Percentiles rank a stretch among this genome's conserved stretches.
Conservation (phyloP, 2,888 invertebrate genomes). For the Stenotaenia linearis region DNA sequence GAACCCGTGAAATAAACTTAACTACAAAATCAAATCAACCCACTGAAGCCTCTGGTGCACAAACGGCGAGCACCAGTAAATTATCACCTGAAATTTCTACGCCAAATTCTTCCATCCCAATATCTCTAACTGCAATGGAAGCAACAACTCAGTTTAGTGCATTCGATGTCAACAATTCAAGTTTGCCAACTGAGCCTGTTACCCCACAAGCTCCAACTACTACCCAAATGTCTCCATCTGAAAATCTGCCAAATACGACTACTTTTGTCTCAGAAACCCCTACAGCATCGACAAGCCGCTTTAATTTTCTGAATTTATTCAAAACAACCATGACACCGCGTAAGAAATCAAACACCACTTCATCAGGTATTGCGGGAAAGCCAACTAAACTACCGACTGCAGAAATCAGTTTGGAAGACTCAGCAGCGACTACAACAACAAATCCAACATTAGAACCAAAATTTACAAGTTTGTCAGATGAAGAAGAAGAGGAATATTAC, state of each 20-base stretch:
- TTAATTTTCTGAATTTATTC: background rate
- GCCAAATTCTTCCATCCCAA: too few relatives aligned
- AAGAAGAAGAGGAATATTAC: too few relatives aligned
- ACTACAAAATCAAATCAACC: background rate
- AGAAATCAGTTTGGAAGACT: background rate
- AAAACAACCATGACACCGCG: background rate
- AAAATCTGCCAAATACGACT: background rate
- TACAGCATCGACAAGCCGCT: background rate
- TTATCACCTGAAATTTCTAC: too few relatives aligned
- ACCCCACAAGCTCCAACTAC: background rate
- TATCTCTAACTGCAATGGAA: too few relatives aligned
- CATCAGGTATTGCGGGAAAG: background rate
- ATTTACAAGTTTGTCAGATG: too few relatives aligned
- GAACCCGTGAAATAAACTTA: background rate
- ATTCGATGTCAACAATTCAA: too few relatives aligned
- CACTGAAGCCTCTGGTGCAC: too few relatives aligned
- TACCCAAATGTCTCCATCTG: background rate
- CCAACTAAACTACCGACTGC: background rate
- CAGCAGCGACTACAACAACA: background rate
- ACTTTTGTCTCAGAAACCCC: background rate
- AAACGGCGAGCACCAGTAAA: too few relatives aligned
- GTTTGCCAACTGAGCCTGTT: too few relatives aligned
- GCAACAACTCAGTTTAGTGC: too few relatives aligned
- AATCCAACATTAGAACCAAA: background rate
- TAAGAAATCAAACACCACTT: background rate